These are phyloP conservation scores for Thaleichthys pacificus DNA, from an alignment of 2,797 vertebrate genomes.

Conservation along the genomic window DNA sequence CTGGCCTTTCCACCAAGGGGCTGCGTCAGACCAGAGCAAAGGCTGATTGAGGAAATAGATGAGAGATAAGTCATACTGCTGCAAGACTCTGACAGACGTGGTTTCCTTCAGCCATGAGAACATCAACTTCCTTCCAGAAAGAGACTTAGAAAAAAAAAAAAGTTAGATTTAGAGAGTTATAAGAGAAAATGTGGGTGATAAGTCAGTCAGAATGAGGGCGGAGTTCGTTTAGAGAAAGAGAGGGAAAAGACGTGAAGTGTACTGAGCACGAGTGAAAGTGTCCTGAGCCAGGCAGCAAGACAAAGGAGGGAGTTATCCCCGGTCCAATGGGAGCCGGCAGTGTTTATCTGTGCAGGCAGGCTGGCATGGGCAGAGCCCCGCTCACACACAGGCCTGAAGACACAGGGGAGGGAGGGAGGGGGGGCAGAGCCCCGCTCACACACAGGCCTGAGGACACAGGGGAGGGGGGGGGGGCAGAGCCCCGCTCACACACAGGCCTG, in stretches of 20 bases:
- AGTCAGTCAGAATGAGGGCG: not conserved
- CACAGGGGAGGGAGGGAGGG: not conserved
- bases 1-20: not conserved
- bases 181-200: too few relatives aligned
- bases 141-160: too few relatives aligned
- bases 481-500: too few relatives aligned
- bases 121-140: too few relatives aligned
- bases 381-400: not conserved
- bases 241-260: not conserved
- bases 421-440: not conserved
- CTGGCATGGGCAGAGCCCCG: not conserved
- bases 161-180: too few relatives aligned
- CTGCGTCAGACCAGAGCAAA: not conserved
- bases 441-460: not conserved
- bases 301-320: not conserved
- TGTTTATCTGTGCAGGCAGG: constrained; percentile 4
- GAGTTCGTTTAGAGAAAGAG: not conserved
- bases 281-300: constrained; percentile 3
- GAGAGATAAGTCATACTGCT: not conserved
- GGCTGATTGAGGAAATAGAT: not conserved
- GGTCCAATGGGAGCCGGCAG: not conserved
- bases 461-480: not conserved
- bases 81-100: too few relatives aligned
- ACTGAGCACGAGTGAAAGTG: not conserved
- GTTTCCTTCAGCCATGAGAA: too few relatives aligned